A percentile compares a stretch with the other conserved stretches of the same genome.
These are phyloP conservation scores for Metellina segmentata DNA, from an alignment of 2,888 invertebrate genomes.

Conservation along the genomic window DNA sequence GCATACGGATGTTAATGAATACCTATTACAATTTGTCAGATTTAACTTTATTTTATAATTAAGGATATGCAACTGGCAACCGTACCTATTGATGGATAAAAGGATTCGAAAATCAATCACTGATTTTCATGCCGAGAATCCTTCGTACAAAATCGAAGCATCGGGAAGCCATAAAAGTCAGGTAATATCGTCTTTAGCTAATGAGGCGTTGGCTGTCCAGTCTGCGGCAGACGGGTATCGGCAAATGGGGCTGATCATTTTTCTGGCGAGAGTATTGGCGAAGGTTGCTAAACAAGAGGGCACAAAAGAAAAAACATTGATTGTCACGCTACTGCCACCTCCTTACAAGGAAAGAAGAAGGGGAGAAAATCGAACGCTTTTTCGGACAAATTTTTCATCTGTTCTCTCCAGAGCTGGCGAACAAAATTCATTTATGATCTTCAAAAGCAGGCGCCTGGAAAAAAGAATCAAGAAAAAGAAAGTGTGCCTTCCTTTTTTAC, in stretches of 20 bases:
- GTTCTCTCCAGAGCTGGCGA: conserved; percentile 49
- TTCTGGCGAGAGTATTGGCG: not conserved
- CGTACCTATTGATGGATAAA: too few species aligned
- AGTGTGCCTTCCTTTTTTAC: conserved; percentile 27
- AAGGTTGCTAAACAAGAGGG: conserved; percentile 47
- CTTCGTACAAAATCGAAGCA: not conserved
- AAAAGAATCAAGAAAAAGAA: conserved; percentile 50
- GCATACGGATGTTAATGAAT: not conserved
- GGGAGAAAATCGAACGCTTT: conserved; percentile 50
- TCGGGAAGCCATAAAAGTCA: conserved; percentile 2
- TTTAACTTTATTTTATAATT: too few species aligned
- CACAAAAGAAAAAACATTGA: conserved; percentile 50
- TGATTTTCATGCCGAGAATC: too few species aligned
- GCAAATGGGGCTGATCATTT: conserved; percentile 14
- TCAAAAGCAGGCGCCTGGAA: conserved; percentile 65
- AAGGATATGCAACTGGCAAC: too few species aligned
- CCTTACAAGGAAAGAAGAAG: conserved; percentile 10
- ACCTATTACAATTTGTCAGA: too few species aligned
- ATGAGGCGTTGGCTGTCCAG: conserved; percentile 17
- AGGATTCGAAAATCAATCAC: too few species aligned
- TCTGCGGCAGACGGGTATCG: not conserved
- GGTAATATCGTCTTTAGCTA: conserved; percentile 17
- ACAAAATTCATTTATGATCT: conserved; percentile 74
- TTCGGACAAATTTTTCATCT: conserved; percentile 69
- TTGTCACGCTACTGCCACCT: conserved; percentile 16